These are phyloP conservation scores for Plagiodera versicolora DNA, from an alignment of 2,888 invertebrate species.

Conservation along the genomic window DNA sequence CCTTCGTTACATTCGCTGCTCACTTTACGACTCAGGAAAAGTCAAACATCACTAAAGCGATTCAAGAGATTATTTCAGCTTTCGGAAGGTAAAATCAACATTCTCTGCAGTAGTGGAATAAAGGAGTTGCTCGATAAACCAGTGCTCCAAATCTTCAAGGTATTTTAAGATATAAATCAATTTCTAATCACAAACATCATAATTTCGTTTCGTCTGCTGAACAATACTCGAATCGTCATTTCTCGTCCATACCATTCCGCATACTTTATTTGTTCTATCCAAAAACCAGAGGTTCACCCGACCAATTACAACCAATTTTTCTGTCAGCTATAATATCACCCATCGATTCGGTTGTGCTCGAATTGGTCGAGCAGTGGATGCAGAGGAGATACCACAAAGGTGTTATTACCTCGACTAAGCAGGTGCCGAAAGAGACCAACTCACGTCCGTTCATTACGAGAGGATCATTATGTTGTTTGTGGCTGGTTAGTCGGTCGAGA, in stretches of 20 bases:
- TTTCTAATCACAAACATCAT: no score
- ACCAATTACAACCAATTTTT: conserved; percentile 11
- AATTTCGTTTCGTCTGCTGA: no score
- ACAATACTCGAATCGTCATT: no score
- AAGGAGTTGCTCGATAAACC: no score
- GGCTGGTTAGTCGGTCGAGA: conserved; percentile 44
- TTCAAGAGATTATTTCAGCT: no score
- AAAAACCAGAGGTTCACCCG: not conserved
- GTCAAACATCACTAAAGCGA: no score
- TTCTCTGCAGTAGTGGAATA: no score
- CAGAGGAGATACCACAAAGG: conserved; percentile 43
- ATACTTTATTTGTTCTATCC: not conserved
- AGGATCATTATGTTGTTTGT: conserved; percentile 54
- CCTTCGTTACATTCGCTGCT: no score
- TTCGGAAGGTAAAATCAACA: no score
- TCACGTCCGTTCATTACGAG: conserved; percentile 50
- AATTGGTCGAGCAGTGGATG: conserved; percentile 24
- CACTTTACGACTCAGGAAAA: no score
- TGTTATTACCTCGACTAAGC: conserved; percentile 55
- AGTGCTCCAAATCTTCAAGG: no score
- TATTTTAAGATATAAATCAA: no score
- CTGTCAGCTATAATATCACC: conserved; percentile 12
- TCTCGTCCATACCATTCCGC: not conserved
- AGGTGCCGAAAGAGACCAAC: conserved; percentile 55
- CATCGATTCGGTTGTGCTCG: conserved; percentile 14